Conservation (phyloP, 2,888 invertebrate genomes). For the Sabellastarte sp. region DNA sequence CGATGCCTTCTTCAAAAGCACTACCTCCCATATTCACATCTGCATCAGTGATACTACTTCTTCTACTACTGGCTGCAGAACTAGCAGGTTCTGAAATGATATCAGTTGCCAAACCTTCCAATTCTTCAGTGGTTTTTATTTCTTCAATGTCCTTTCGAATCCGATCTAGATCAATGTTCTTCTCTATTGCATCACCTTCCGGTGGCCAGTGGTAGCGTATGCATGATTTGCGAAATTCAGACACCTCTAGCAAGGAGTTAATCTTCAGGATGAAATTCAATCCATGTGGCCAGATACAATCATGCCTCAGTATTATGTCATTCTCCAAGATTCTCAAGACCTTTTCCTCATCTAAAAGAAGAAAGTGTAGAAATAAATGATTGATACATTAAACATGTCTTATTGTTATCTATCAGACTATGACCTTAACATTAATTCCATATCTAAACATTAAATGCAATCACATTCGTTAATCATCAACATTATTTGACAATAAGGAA, state of each 20-base stretch:
- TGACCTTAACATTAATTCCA: too few relatives aligned
- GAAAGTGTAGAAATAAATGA: too few relatives aligned
- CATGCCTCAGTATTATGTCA: slow-evolving; percentile 34
- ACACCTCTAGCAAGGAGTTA: slow-evolving; percentile 29
- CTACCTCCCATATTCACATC: too few relatives aligned
- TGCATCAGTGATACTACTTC: neutral
- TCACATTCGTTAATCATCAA: too few relatives aligned
- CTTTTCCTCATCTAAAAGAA: slow-evolving; percentile 21
- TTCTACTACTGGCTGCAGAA: neutral
- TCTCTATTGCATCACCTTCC: slow-evolving; percentile 11
- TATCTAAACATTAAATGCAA: too few relatives aligned
- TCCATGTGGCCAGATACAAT: slow-evolving; percentile 36
- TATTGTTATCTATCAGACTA: too few relatives aligned
- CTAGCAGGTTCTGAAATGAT: neutral
- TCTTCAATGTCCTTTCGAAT: slow-evolving; percentile 13
- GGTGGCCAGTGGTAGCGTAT: slow-evolving; percentile 33
- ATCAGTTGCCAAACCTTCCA: neutral
- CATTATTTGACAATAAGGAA: too few relatives aligned
- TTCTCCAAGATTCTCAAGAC: slow-evolving; percentile 30
- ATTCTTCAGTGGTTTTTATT: neutral
- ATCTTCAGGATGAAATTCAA: slow-evolving; percentile 30
- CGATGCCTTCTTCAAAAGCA: neutral
- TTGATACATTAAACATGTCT: too few relatives aligned
- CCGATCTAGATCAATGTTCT: slow-evolving; percentile 8
- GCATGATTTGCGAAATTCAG: slow-evolving; percentile 33